These are phyloP conservation scores for Lerista edwardsae DNA, from an alignment of 2,797 vertebrate genomes.

Conservation along the genomic window DNA sequence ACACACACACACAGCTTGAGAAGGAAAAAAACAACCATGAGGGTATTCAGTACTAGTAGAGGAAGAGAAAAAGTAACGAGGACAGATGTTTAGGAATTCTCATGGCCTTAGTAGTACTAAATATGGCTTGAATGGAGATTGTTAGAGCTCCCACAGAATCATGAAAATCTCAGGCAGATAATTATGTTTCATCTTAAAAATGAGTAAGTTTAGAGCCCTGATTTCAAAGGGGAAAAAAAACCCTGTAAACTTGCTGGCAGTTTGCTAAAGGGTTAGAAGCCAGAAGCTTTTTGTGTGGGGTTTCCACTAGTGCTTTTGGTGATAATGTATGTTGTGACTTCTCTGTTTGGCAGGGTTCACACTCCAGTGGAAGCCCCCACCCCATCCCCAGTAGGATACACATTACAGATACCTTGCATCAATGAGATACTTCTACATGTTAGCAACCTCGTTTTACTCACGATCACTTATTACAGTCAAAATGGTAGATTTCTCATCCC, in stretches of 20 bases:
- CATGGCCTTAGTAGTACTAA: background rate
- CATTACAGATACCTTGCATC: background rate
- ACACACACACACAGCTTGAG: too few relatives aligned
- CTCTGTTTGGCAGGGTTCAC: background rate
- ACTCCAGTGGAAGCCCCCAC: background rate
- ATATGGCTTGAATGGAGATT: background rate
- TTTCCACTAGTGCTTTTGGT: background rate
- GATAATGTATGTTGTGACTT: background rate
- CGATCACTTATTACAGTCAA: background rate
- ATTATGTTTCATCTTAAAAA: background rate
- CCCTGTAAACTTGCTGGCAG: background rate
- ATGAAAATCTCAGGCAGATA: background rate
- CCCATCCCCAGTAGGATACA: background rate
- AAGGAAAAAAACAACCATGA: background rate
- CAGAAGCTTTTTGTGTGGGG: background rate
- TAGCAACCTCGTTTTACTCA: background rate
- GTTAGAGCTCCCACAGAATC: background rate
- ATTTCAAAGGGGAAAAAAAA: background rate
- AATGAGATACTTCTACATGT: background rate
- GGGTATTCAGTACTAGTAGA: background rate
- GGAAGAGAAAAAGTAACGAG: background rate
- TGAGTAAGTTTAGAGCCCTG: background rate
- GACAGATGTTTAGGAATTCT: background rate
- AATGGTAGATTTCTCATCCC: background rate
- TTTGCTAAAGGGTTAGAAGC: background rate